phyloP scores from a whole-genome alignment of 2,797 vertebrate genomes.

The Myiothlypis chrysogaster region DNA sequence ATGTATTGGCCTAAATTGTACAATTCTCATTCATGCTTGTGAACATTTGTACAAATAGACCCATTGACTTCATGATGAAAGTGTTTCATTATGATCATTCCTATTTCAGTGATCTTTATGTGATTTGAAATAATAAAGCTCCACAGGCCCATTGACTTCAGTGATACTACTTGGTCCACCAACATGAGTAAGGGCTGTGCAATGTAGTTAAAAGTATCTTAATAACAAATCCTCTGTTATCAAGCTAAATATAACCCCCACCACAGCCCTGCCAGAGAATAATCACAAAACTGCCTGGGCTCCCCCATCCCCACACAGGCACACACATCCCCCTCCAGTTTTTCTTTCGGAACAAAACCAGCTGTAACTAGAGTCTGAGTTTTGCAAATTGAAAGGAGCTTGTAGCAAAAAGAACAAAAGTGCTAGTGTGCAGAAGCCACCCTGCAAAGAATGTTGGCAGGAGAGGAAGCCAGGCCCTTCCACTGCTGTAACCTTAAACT shows the following conservation, averaged over 20 bases:
- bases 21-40: conserved; percentile 44
- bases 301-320: not conserved
- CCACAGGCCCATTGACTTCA: conserved; percentile 31
- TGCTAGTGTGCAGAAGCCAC: conserved; percentile 48
- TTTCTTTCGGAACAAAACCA: conserved; percentile 52
- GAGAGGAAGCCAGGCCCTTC: conserved; percentile 44
- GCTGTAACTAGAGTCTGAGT: conserved; percentile 59
- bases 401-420: conserved; percentile 60
- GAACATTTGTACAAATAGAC: conserved; percentile 43
- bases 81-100: conserved; percentile 35
- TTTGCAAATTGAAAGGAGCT: conserved; percentile 52
- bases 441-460: conserved; percentile 46
- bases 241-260: conserved; percentile 31
- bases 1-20: conserved; percentile 21
- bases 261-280: not conserved
- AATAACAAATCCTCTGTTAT: conserved; percentile 48
- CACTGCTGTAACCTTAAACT: conserved; percentile 51
- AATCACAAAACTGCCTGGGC: not conserved
- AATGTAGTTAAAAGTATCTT: conserved; percentile 30
- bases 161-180: conserved; percentile 18
- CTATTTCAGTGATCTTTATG: conserved; percentile 54
- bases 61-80: conserved; percentile 47
- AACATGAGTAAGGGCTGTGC: conserved; percentile 36
- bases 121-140: conserved; percentile 48
- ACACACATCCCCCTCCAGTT: not conserved